These are phyloP conservation scores for Todiramphus saurophagus DNA, from an alignment of 2,113 vertebrate species.

Conservation along the genomic window DNA sequence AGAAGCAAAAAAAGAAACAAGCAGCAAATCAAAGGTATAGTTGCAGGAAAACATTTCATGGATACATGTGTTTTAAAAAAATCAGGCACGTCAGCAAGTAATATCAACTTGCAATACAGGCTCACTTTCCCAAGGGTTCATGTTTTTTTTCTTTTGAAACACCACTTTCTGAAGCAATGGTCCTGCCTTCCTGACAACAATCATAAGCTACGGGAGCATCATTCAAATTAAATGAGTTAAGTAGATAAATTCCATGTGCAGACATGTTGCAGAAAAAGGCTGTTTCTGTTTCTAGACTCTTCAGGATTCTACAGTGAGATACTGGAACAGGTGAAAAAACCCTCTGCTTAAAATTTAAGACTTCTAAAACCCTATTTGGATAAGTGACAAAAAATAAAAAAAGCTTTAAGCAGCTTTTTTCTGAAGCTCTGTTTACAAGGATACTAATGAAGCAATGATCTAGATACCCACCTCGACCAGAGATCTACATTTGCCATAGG, in stretches of 20 bases:
- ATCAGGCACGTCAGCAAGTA: neutral
- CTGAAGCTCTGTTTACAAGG: neutral
- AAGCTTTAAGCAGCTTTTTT: neutral
- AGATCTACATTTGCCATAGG: neutral
- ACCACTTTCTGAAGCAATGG: neutral
- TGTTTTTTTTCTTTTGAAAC: neutral
- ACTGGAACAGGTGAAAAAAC: neutral
- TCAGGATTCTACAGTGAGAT: neutral
- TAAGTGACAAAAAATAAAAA: neutral
- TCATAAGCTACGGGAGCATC: neutral
- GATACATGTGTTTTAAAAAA: neutral
- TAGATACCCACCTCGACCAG: neutral
- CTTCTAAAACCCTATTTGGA: neutral
- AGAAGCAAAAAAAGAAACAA: neutral
- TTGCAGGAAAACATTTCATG: neutral
- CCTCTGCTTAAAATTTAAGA: neutral
- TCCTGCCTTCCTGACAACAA: neutral
- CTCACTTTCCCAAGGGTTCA: neutral
- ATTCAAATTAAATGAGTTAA: neutral
- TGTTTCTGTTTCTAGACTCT: neutral
- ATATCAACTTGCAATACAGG: neutral
- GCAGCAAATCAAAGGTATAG: neutral
- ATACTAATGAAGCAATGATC: neutral
- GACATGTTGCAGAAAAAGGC: neutral
- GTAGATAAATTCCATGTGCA: neutral